A percentile compares a stretch with the other conserved stretches of the same genome.
These are phyloP conservation scores for Diloba caeruleocephala DNA, from an alignment of 2,888 invertebrate genomes.

Conservation along the genomic window DNA sequence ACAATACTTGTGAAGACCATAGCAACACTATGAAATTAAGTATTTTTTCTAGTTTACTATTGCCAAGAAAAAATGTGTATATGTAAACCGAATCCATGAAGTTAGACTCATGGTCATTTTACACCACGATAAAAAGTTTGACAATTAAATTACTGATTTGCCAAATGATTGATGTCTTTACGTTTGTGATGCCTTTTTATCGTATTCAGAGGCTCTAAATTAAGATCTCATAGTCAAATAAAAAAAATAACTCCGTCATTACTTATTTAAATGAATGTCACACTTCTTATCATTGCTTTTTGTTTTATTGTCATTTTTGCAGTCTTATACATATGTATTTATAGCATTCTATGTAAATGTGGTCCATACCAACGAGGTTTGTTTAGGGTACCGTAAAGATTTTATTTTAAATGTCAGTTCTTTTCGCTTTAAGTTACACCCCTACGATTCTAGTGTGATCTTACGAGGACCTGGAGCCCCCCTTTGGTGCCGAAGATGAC, in stretches of 20 bases:
- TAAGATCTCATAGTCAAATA: not conserved
- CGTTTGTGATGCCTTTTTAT: conserved; percentile 20
- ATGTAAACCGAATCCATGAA: conserved; percentile 3
- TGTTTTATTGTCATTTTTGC: conserved; percentile 12
- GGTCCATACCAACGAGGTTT: conserved; percentile 4
- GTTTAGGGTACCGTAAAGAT: conserved; percentile 11
- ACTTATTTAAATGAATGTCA: conserved; percentile 5
- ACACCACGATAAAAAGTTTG: conserved; percentile 20
- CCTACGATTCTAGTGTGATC: too few relatives aligned
- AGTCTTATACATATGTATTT: conserved; percentile 13
- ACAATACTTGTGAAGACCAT: too few relatives aligned
- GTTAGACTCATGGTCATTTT: conserved; percentile 12
- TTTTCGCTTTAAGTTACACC: too few relatives aligned
- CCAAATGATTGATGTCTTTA: conserved; percentile 28
- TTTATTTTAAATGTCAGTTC: not conserved
- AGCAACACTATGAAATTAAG: too few relatives aligned
- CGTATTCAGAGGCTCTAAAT: conserved; percentile 3
- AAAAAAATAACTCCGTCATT: not conserved
- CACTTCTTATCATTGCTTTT: not conserved
- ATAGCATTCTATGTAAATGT: conserved; percentile 16
- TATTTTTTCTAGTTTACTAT: not conserved
- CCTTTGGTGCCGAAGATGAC: too few relatives aligned
- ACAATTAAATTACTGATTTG: conserved; percentile 26
- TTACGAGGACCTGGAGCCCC: too few relatives aligned
- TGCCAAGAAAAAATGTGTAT: conserved; percentile 1